Conservation (phyloP, 2,888 invertebrate species). For the Cylloceria caligata region DNA sequence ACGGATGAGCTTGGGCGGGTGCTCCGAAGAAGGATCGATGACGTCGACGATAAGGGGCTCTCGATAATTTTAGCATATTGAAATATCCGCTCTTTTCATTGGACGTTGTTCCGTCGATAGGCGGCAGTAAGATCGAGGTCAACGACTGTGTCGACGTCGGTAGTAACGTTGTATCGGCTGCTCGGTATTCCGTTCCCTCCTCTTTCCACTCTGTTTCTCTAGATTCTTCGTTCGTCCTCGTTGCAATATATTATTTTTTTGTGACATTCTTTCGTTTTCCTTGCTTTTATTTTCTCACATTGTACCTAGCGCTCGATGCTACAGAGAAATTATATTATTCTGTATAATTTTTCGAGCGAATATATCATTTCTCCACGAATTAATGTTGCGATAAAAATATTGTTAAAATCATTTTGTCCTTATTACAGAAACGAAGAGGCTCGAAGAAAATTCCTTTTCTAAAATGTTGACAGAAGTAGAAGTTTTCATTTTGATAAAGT, state of each 20-base stretch:
- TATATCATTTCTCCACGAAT: background rate
- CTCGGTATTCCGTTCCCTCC: constrained; percentile 6
- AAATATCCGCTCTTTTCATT: constrained; percentile 39
- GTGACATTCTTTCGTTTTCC: background rate
- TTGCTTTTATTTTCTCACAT: background rate
- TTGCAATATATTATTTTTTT: constrained; percentile 15
- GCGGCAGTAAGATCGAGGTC: constrained; percentile 7
- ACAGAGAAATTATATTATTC: background rate
- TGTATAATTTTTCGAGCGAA: background rate
- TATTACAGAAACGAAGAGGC: background rate
- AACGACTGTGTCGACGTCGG: constrained; percentile 21
- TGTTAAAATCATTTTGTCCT: background rate
- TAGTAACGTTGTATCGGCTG: constrained; percentile 15
- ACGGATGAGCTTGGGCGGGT: background rate
- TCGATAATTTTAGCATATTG: constrained; percentile 44
- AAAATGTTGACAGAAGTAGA: background rate
- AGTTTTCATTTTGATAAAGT: background rate
- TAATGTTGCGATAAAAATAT: background rate
- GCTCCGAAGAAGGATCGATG: background rate
- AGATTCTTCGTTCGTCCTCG: background rate
- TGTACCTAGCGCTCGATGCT: background rate
- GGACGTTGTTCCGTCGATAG: constrained; percentile 18
- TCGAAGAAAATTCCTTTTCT: background rate
- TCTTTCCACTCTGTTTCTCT: constrained; percentile 9
- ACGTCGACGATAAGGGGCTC: constrained; percentile 9